Evolutionary conservation across 2,797 vertebrate genomes (phyloP).

Genomic region (Cuculus canorus): DNA sequence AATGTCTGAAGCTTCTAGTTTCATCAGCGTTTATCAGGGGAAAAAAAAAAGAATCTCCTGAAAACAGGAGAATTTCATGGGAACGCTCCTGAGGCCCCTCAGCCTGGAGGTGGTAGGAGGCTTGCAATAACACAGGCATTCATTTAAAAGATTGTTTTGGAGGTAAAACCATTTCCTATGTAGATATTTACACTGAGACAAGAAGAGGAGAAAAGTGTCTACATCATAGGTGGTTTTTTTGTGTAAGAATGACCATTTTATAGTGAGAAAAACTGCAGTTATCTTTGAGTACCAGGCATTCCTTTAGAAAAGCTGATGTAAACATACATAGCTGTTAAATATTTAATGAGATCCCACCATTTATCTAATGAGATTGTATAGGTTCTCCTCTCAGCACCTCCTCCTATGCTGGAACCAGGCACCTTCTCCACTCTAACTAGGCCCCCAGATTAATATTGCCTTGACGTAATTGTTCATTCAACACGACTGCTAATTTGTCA

Average conservation of each 20-base stretch:
- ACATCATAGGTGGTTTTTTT: not conserved
- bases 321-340: conserved; percentile 35
- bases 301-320: conserved; percentile 30
- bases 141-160: conserved; percentile 38
- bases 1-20: not conserved
- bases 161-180: conserved; percentile 41
- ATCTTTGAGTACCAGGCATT: not conserved
- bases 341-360: conserved; percentile 48
- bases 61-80: conserved; percentile 23
- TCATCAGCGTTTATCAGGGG: not conserved
- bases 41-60: not conserved
- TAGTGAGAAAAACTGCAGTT: not conserved
- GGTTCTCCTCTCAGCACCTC: conserved; percentile 59
- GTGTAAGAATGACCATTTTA: not conserved
- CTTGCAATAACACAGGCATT: conserved; percentile 37
- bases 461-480: conserved; percentile 68
- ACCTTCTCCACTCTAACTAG: not conserved
- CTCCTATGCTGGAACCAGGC: conserved; percentile 46
- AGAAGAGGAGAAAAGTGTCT: not conserved
- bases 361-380: conserved; percentile 59
- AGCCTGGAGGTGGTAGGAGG: conserved; percentile 27
- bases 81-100: not conserved
- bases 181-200: not conserved
- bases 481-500: conserved; percentile 61
- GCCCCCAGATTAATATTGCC: conserved; percentile 54